Evolutionary conservation across 2,113 vertebrate genomes (phyloP).

Genomic region (Raja brachyura): DNA sequence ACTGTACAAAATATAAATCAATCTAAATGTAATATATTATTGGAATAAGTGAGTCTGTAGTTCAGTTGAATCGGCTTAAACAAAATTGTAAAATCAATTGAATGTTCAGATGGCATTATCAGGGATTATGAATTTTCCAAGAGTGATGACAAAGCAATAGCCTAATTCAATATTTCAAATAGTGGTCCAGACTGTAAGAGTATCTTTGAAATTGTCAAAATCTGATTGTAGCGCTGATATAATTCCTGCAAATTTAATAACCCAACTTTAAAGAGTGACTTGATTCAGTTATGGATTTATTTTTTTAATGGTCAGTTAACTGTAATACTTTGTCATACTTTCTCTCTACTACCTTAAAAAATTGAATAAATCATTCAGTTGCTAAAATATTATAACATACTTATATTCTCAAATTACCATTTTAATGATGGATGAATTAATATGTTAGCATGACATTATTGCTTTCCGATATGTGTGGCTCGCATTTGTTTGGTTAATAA

Average conservation of each 20-base stretch:
- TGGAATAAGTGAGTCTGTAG: not conserved
- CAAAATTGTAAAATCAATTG: conserved; percentile 1
- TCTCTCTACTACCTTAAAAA: not conserved
- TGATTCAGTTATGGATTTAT: not conserved
- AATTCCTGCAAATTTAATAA: not conserved
- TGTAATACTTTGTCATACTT: not conserved
- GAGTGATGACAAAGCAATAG: conserved; percentile 11
- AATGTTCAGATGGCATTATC: not conserved
- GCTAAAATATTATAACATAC: not conserved
- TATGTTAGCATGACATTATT: not conserved
- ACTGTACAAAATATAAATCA: not conserved
- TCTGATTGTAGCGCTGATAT: not conserved
- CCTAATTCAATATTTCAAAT: not conserved
- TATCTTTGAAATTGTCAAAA: not conserved
- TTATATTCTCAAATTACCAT: not conserved
- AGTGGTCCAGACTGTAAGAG: not conserved
- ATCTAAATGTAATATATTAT: not conserved
- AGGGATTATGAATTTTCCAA: not conserved
- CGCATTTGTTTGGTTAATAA: not conserved
- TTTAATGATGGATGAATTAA: not conserved
- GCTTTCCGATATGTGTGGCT: not conserved
- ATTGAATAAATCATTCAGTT: not conserved
- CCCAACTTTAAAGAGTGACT: not conserved
- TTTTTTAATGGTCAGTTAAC: not conserved
- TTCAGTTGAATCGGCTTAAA: not conserved